Evolutionary conservation across 2,797 vertebrate genomes (phyloP).

Genomic region (Amazonetta brasiliensis): DNA sequence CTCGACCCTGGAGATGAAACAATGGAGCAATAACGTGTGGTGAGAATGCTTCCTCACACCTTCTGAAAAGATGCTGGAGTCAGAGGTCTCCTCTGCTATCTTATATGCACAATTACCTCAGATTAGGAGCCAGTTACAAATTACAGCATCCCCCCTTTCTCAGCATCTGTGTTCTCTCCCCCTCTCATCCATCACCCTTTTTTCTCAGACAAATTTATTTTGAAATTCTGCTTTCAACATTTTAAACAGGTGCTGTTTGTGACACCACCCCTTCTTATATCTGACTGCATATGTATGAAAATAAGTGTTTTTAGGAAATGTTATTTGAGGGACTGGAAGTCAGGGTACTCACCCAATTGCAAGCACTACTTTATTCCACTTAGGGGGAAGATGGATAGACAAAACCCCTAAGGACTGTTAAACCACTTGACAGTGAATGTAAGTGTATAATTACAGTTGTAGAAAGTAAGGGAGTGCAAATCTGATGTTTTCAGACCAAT

Average conservation of each 20-base stretch:
- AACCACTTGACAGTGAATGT: not conserved
- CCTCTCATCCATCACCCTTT: not conserved
- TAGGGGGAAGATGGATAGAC: not conserved
- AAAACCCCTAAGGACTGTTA: not conserved
- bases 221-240: not conserved
- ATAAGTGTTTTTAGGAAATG: not conserved
- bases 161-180: not conserved
- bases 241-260: not conserved
- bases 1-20: not conserved
- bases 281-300: not conserved
- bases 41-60: not conserved
- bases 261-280: fast-evolving
- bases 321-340: not conserved
- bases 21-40: not conserved
- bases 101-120: not conserved
- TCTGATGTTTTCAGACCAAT: not conserved
- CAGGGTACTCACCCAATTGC: not conserved
- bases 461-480: not conserved
- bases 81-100: not conserved
- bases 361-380: not conserved
- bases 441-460: not conserved
- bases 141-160: not conserved
- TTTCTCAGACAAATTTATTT: not conserved
- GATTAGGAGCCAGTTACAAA: not conserved
- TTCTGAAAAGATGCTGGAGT: not conserved